Evolutionary conservation across 2,797 vertebrate species (phyloP).

Genomic region (Gymnothorax javanicus): DNA sequence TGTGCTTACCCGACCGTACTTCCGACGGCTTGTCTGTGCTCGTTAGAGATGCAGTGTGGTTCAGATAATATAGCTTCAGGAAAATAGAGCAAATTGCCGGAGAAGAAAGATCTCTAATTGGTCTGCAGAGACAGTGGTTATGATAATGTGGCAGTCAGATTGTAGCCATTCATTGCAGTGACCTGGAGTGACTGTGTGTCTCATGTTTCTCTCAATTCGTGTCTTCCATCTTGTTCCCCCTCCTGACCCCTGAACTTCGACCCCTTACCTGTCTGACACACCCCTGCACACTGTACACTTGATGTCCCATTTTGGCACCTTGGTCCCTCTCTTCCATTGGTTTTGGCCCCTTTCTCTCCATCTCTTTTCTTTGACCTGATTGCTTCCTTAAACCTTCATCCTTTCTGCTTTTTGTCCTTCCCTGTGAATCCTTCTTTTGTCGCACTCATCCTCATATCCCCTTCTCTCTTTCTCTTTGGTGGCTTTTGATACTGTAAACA

Average conservation of each 20-base stretch:
- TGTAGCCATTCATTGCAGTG: not conserved
- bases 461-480: not conserved
- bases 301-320: not conserved
- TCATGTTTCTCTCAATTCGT: constrained; percentile 54
- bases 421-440: not conserved
- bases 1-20: too few relatives aligned
- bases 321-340: not conserved
- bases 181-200: constrained; percentile 37
- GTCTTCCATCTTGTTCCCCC: constrained; percentile 44
- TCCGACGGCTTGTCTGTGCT: too few relatives aligned
- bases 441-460: not conserved
- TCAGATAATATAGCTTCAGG: not conserved
- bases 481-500: not conserved
- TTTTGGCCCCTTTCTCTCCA: not conserved
- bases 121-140: not conserved
- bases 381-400: not conserved
- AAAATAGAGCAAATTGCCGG: not conserved
- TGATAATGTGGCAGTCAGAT: not conserved
- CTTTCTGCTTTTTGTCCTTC: not conserved
- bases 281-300: constrained; percentile 1
- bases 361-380: not conserved
- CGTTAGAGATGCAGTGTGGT: not conserved
- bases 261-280: constrained; percentile 23
- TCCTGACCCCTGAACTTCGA: constrained; percentile 11
- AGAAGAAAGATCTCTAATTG: not conserved